These are phyloP conservation scores for Odontamblyopus rebecca DNA, from an alignment of 2,797 vertebrate species.

Conservation along the genomic window DNA sequence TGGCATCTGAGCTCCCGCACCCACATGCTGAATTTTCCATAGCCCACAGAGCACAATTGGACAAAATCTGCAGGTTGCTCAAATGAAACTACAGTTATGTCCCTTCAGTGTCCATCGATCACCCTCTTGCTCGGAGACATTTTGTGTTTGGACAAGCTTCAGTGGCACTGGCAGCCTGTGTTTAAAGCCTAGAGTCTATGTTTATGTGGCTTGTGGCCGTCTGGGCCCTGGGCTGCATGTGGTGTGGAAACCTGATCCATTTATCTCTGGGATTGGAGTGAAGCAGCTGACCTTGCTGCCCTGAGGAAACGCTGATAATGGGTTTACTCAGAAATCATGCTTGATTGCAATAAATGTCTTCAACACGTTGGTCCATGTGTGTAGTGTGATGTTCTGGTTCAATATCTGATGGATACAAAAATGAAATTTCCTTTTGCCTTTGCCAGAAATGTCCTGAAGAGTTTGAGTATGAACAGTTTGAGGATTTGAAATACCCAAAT, in stretches of 20 bases:
- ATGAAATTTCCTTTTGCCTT: constrained; percentile 33
- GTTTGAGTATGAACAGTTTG: constrained; percentile 30
- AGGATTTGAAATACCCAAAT: constrained; percentile 22
- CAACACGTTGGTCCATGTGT: constrained; percentile 33
- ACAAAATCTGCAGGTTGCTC: constrained; percentile 44
- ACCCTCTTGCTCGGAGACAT: constrained; percentile 61
- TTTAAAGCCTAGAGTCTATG: constrained; percentile 65
- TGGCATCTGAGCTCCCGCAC: constrained; percentile 30
- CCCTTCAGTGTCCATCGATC: constrained; percentile 57
- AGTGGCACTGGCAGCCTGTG: constrained; percentile 57
- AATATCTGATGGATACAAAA: constrained; percentile 41
- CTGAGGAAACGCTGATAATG: constrained; percentile 67
- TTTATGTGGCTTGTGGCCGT: constrained; percentile 65
- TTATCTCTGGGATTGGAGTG: constrained; percentile 67
- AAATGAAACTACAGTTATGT: constrained; percentile 49
- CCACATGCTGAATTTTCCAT: constrained; percentile 42
- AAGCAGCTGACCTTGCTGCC: constrained; percentile 64
- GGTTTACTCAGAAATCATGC: constrained; percentile 50
- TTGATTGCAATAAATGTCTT: constrained; percentile 50
- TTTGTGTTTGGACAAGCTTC: constrained; percentile 66
- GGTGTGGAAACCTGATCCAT: constrained; percentile 65
- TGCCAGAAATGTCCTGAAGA: constrained; percentile 23
- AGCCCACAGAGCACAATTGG: constrained; percentile 27
- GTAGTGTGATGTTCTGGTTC: constrained; percentile 25
- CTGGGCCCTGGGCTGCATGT: constrained; percentile 55